A percentile compares a stretch with the other conserved stretches of the same genome.
Evolutionary conservation across 64 coral and sea anemone genomes (phyloP).

Genomic region (Pocillopora verrucosa): DNA sequence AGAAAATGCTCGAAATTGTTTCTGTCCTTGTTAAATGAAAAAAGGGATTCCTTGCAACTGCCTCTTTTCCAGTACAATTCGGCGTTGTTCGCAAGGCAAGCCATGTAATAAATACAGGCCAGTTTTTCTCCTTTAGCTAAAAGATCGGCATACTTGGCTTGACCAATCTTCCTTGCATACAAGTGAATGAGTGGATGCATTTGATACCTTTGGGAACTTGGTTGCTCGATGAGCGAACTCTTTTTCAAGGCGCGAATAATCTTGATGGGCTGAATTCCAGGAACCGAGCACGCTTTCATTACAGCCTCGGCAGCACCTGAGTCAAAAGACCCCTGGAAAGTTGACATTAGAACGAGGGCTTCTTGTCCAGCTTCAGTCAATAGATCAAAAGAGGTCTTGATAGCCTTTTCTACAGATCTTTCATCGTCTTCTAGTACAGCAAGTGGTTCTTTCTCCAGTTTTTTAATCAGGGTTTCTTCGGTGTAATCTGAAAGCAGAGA

Average conservation of each 20-base stretch:
- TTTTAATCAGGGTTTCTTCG: not conserved
- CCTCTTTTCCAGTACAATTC: not conserved
- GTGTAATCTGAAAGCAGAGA: constrained; percentile 46
- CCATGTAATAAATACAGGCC: constrained; percentile 16
- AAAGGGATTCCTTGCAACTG: constrained; percentile 23
- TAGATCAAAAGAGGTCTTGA: constrained; percentile 32
- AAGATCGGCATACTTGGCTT: not conserved
- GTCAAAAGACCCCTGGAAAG: not conserved
- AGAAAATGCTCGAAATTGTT: constrained; percentile 38
- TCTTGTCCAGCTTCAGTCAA: not conserved
- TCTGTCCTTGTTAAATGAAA: constrained; percentile 27
- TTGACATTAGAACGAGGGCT: constrained; percentile 8
- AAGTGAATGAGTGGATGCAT: constrained; percentile 37
- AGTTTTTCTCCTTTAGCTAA: not conserved
- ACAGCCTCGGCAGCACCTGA: not conserved
- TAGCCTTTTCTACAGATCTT: constrained; percentile 11
- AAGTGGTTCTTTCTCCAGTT: constrained; percentile 11
- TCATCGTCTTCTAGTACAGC: constrained; percentile 7
- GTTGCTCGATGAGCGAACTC: not conserved
- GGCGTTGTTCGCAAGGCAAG: not conserved
- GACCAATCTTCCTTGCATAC: constrained; percentile 9
- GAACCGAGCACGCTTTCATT: not conserved
- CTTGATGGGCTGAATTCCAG: not conserved
- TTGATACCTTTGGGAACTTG: not conserved
- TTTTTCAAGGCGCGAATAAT: not conserved